Conservation (phyloP, 1,140 invertebrate species). For the Arion vulgaris region DNA sequence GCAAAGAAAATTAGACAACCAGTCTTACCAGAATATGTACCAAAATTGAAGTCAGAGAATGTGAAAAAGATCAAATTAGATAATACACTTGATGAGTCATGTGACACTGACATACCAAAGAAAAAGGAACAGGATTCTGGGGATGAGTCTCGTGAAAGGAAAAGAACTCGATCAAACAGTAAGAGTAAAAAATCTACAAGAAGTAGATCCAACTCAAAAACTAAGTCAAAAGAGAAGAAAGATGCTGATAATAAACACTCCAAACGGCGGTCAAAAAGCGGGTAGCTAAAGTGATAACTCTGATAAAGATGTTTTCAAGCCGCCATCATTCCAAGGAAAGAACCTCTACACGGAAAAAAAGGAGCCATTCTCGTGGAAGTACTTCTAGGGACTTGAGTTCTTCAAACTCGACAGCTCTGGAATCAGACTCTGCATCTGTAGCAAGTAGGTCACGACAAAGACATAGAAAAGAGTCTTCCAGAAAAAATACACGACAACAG, state of each 20-base stretch:
- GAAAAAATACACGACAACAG: slow-evolving; percentile 13
- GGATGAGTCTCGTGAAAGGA: background rate
- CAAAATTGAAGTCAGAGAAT: slow-evolving; percentile 1
- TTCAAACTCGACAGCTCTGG: background rate
- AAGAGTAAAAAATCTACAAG: slow-evolving; percentile 1
- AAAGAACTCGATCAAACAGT: background rate
- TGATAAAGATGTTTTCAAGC: background rate
- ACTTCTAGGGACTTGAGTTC: slow-evolving; percentile 14
- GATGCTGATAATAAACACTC: background rate
- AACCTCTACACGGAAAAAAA: background rate
- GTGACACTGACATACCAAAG: background rate
- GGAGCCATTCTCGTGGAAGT: slow-evolving; percentile 5
- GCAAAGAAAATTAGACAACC: slow-evolving; percentile 20
- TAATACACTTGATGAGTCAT: background rate
- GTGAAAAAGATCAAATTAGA: background rate
- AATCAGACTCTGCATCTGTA: slow-evolving; percentile 17
- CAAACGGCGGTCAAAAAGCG: background rate
- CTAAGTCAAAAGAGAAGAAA: background rate
- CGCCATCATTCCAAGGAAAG: background rate
- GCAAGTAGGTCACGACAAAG: background rate
- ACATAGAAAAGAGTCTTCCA: background rate
- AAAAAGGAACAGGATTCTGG: background rate
- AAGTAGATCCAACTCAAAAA: background rate
- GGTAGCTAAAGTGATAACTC: background rate
- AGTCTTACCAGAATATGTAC: slow-evolving; percentile 24